These are phyloP conservation scores for Ciconia stormi DNA, from an alignment of 2,113 vertebrate genomes.

Conservation along the genomic window DNA sequence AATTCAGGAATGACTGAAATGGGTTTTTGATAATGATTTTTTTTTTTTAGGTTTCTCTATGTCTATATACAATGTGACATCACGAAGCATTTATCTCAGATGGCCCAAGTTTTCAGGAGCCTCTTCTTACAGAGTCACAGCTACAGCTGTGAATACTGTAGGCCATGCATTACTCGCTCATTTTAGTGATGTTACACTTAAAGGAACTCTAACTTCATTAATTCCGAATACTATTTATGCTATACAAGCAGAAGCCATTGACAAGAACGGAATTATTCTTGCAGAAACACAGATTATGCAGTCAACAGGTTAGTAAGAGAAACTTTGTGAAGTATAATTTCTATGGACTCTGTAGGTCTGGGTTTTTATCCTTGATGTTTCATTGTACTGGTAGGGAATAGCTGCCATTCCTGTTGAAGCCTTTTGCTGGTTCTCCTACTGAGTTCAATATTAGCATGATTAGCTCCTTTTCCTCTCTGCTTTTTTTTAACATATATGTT, in stretches of 20 bases:
- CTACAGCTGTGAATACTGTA: slow-evolving; percentile 66
- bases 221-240: slow-evolving; percentile 76
- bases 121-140: slow-evolving; percentile 79
- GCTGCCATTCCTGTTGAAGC: not conserved
- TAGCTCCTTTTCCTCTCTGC: not conserved
- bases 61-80: slow-evolving; percentile 77
- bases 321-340: not conserved
- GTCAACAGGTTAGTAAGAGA: slow-evolving; percentile 68
- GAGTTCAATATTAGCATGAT: not conserved
- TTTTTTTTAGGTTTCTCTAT: slow-evolving; percentile 58
- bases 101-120: slow-evolving; percentile 69
- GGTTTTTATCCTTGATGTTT: not conserved
- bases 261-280: slow-evolving; percentile 68
- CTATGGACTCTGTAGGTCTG: not conserved
- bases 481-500: not conserved
- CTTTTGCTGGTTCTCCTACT: not conserved
- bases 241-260: slow-evolving; percentile 79
- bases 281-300: slow-evolving; percentile 64
- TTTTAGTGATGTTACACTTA: slow-evolving; percentile 72
- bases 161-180: slow-evolving; percentile 50
- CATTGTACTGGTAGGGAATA: not conserved
- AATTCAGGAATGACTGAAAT: not conserved
- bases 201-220: slow-evolving; percentile 77
- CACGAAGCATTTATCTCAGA: slow-evolving; percentile 74
- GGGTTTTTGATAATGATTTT: not conserved